These are phyloP conservation scores for Thermophis baileyi DNA, from an alignment of 2,113 vertebrate species.

Conservation along the genomic window DNA sequence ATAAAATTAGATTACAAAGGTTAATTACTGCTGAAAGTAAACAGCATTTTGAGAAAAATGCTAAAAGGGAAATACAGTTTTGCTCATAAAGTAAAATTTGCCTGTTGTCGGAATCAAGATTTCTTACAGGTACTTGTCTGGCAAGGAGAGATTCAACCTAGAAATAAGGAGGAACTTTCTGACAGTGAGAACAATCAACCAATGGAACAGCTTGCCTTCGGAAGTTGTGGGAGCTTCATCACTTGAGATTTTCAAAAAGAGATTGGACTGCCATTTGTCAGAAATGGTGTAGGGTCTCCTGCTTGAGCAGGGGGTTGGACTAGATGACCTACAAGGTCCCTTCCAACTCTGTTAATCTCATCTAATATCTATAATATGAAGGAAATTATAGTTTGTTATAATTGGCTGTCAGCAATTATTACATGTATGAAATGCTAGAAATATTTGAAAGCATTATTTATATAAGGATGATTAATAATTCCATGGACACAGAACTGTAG, in stretches of 20 bases:
- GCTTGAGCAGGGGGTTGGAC: no score
- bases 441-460: neutral
- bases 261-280: no score
- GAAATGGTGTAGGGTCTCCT: no score
- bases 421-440: neutral
- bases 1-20: neutral
- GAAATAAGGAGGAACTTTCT: no score
- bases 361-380: neutral
- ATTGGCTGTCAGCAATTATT: neutral
- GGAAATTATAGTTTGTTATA: neutral
- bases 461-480: neutral
- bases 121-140: neutral
- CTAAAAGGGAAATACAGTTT: fast-evolving
- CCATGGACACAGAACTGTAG: neutral
- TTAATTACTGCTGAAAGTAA: conserved; percentile 2
- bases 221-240: no score
- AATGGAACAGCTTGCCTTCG: no score
- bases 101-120: neutral
- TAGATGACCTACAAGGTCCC: no score
- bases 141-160: no score
- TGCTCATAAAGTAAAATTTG: neutral
- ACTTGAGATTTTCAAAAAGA: no score
- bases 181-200: no score
- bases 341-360: no score
- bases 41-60: neutral